These are phyloP conservation scores for Helicoverpa zea DNA, from an alignment of 1,140 invertebrate genomes.

Conservation along the genomic window DNA sequence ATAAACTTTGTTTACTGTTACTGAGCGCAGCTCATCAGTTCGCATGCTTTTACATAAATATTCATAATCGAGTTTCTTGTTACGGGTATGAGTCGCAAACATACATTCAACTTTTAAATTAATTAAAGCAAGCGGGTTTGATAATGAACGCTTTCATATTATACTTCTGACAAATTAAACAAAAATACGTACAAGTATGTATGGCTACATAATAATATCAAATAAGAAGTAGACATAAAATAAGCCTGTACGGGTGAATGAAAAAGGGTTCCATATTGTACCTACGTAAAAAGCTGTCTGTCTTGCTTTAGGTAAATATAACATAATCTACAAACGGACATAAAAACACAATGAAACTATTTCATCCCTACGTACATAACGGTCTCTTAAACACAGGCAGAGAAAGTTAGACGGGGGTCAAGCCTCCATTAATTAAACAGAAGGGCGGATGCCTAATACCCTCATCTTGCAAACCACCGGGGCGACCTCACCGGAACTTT, in stretches of 20 bases:
- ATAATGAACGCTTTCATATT: background rate
- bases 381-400: constrained; percentile 51
- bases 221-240: background rate
- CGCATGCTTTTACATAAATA: constrained; percentile 38
- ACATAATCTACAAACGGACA: constrained; percentile 3
- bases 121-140: constrained; percentile 5
- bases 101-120: background rate
- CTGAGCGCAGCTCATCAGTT: constrained; percentile 28
- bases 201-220: background rate
- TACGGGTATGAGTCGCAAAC: constrained; percentile 11
- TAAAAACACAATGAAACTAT: constrained; percentile 51
- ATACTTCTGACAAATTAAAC: background rate
- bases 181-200: background rate
- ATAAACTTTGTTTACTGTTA: constrained; percentile 46
- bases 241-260: too few species aligned
- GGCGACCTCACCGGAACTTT: constrained; percentile 54
- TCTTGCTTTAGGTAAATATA: background rate
- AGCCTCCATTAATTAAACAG: constrained; percentile 65
- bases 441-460: constrained; percentile 58
- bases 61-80: constrained; percentile 29
- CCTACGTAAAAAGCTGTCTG: background rate
- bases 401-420: constrained; percentile 61
- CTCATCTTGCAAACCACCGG: constrained; percentile 54
- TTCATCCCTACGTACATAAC: constrained; percentile 35
- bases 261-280: too few species aligned